Base-by-base conservation (phyloP, 2,888 invertebrate genomes). In the Zaprionus obscuricornis region DNA sequence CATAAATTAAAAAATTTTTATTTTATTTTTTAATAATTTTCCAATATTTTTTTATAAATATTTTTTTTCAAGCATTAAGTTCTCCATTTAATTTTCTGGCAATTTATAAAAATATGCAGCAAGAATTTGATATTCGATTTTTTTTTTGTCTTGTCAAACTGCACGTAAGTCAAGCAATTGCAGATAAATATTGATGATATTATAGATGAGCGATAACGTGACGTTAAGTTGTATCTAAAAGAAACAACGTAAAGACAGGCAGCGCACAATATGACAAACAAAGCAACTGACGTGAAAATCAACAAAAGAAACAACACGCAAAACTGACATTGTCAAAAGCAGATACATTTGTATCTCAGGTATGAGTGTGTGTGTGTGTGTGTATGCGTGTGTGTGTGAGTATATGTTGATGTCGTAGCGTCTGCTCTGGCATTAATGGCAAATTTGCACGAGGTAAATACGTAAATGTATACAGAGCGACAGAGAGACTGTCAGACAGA, bases 371-470 rank as follows among this genome's bases (percentile, higher is more conserved):
- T 45, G 13, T 16, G 37, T 26, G 20, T 14, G 51, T 51, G 46
- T 49, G 27, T 58, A 8, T 14, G 47, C 36, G 40, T 50, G 22
- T 43, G 29, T 68, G 29, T 34, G 14, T 59, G 46, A 18, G 18
- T 50, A 22, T 43, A 46, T 59, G 57, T 60, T 18, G 39, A 22
- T 37, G 33, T 42, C 27, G 42, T 46, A 56, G 51, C 65, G 77
- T 85, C 84, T 85, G 78, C 84, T 67, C 47, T 64, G 78, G 66
- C 71, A 71, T 71, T 81, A 81, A 81, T 81, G 71, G 86, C 85
- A 81, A 81, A 81, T 86, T 86, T 85, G 85, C 83, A 81, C 85
- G 66, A 67, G 74, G 75, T 64, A 86, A 82, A 81, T 85, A 85
- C 55, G 54, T 51, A 60, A 55, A 63, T 43, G 31, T 17, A 51